These are phyloP conservation scores for Ceryle rudis DNA, from an alignment of 2,797 vertebrate genomes.

Conservation along the genomic window DNA sequence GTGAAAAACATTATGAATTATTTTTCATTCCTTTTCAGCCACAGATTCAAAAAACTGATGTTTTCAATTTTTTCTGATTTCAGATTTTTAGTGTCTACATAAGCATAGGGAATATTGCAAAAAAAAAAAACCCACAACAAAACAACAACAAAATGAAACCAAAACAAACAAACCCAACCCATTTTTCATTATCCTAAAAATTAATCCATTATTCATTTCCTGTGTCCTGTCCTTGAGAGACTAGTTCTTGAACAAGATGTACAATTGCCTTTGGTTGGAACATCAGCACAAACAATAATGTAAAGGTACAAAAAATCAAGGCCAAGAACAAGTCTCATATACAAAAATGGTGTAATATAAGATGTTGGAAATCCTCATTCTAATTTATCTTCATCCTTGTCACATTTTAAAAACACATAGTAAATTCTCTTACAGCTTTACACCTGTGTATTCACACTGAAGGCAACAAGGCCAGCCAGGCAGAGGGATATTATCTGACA, in stretches of 20 bases:
- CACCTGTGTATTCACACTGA: neutral
- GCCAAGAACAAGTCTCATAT: neutral
- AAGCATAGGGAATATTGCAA: neutral
- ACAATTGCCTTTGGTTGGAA: neutral
- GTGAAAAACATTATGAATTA: neutral
- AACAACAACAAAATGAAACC: no score
- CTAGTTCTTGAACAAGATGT: neutral
- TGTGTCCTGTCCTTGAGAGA: neutral
- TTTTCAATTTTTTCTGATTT: constrained; percentile 54
- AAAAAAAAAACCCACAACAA: neutral
- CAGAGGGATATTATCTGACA: neutral
- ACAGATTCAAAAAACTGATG: constrained; percentile 29
- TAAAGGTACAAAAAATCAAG: neutral
- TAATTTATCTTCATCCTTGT: neutral
- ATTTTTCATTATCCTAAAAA: constrained; percentile 15
- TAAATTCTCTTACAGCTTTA: neutral
- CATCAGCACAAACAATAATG: neutral
- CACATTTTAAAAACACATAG: neutral
- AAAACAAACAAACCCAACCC: neutral
- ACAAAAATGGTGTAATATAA: neutral
- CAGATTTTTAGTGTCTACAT: neutral
- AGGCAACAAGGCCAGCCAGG: neutral
- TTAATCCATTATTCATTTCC: neutral
- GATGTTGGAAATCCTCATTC: neutral
- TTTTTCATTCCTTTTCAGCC: neutral